These are phyloP conservation scores for Myopa tessellatipennis DNA, from an alignment of 2,888 invertebrate genomes.

Conservation along the genomic window DNA sequence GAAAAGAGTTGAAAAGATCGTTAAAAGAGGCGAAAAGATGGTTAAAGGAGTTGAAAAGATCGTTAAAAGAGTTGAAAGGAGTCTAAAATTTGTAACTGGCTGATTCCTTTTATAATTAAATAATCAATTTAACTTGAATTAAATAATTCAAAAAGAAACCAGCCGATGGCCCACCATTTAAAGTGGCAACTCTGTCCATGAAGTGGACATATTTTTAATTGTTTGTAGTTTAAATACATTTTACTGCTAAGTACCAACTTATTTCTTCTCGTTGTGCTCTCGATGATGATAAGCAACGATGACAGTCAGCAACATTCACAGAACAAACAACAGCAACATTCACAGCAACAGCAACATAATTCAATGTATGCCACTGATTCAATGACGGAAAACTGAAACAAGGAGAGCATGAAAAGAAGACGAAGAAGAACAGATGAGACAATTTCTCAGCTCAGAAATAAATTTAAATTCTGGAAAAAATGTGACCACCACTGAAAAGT, in stretches of 20 bases:
- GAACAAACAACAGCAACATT: neutral
- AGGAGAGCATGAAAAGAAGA: neutral
- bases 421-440: neutral
- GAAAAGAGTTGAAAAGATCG: no score
- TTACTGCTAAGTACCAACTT: slow-evolving; percentile 3
- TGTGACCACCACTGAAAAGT: neutral
- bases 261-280: slow-evolving; percentile 22
- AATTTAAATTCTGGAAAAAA: neutral
- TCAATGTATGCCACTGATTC: neutral
- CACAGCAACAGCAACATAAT: neutral
- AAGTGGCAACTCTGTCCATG: slow-evolving; percentile 17
- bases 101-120: neutral
- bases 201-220: slow-evolving; percentile 7
- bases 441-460: neutral
- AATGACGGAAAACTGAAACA: neutral
- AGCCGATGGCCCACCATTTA: neutral
- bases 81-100: no score
- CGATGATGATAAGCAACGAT: neutral
- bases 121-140: neutral
- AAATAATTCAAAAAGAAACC: no score
- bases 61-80: no score
- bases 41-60: no score
- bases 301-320: slow-evolving; percentile 7
- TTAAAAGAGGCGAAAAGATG: no score
- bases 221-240: neutral